A percentile compares a stretch with the other conserved stretches of the same genome.
Conservation (phyloP, 2,113 vertebrate genomes). For the Pitta sordida region DNA sequence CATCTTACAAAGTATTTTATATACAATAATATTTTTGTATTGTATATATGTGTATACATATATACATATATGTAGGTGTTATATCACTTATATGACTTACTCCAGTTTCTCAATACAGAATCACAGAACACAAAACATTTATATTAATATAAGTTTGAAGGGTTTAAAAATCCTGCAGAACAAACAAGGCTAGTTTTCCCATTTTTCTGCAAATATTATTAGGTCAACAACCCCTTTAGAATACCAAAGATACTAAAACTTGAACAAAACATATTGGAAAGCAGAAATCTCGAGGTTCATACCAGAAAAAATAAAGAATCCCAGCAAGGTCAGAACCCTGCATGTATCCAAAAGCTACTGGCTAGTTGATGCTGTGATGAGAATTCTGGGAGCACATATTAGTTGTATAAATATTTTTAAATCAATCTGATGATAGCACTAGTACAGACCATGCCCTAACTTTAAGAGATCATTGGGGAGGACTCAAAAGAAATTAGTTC, state of each 20-base stretch:
- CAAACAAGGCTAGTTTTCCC: neutral
- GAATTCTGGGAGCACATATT: neutral
- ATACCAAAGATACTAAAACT: neutral
- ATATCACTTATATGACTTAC: neutral
- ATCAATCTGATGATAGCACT: neutral
- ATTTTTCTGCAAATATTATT: neutral
- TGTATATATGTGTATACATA: no score
- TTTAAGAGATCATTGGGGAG: neutral
- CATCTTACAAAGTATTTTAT: neutral
- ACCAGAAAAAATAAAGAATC: neutral
- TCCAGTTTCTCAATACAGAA: neutral
- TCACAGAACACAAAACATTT: neutral
- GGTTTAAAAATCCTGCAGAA: neutral
- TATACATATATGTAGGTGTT: neutral
- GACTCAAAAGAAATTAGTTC: conserved; percentile 10
- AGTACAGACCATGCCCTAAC: neutral
- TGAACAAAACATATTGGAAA: neutral
- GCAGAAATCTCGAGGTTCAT: neutral
- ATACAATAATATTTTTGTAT: no score
- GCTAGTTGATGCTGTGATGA: neutral
- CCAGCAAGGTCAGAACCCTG: neutral
- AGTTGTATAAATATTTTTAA: conserved; percentile 7
- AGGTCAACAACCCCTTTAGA: neutral
- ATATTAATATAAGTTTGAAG: neutral
- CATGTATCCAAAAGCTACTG: neutral